Conservation (phyloP, 2,797 vertebrate species). For the Pempheris klunzingeri region DNA sequence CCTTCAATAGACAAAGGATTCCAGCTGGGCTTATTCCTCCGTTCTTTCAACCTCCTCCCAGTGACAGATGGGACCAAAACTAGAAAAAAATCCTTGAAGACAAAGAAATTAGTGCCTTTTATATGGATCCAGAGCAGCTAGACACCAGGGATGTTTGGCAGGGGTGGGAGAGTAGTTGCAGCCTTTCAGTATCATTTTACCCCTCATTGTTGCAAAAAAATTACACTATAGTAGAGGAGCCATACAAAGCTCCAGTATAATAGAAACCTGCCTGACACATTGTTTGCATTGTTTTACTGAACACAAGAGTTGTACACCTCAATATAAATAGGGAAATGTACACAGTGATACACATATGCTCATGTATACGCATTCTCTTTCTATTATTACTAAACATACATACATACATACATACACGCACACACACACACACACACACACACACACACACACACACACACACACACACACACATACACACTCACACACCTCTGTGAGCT, state of each 20-base stretch:
- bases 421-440: constrained; percentile 43
- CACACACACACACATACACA: constrained; percentile 41
- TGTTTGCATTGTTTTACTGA: constrained; percentile 83
- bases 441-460: constrained; percentile 17
- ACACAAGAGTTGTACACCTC: constrained; percentile 69
- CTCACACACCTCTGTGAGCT: constrained; percentile 77
- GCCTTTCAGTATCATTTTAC: constrained; percentile 78
- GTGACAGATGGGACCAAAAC: constrained; percentile 84
- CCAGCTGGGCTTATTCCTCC: constrained; percentile 78
- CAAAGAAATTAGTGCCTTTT: constrained; percentile 84
- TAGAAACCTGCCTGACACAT: constrained; percentile 77
- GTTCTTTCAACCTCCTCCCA: constrained; percentile 85
- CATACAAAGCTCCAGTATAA: constrained; percentile 75
- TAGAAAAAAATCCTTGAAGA: constrained; percentile 77
- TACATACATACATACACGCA: constrained; percentile 28
- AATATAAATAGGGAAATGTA: constrained; percentile 73
- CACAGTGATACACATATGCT: constrained; percentile 61
- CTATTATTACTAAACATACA: constrained; percentile 70
- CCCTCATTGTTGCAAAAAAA: constrained; percentile 75
- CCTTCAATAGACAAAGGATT: constrained; percentile 80
- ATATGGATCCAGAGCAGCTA: constrained; percentile 83
- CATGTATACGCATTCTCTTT: constrained; percentile 52
- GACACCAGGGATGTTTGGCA: constrained; percentile 80
- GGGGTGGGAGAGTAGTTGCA: constrained; percentile 65
- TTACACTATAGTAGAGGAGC: constrained; percentile 71